Conservation (phyloP, 2,113 vertebrate species). For the Tychaedon coryphoeus region DNA sequence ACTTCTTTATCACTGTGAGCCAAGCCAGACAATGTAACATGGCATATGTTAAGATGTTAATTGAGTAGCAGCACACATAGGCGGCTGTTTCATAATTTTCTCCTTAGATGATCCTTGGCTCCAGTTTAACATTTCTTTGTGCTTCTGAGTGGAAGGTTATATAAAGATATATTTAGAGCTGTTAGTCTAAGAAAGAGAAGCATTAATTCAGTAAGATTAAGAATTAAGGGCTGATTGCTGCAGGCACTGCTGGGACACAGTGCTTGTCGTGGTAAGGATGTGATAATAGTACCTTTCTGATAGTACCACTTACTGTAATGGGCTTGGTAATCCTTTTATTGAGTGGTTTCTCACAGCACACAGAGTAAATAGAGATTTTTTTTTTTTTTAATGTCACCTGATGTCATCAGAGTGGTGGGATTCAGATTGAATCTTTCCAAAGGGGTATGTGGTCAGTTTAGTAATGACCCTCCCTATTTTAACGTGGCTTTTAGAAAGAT, state of each 20-base stretch:
- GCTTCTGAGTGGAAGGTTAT: constrained; percentile 38
- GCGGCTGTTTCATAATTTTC: constrained; percentile 42
- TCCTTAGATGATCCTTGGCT: constrained; percentile 54
- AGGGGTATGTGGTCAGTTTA: neutral
- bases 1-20: constrained; percentile 25
- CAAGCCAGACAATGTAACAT: constrained; percentile 44
- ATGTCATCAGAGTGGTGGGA: neutral
- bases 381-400: neutral
- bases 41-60: constrained; percentile 59
- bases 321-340: neutral
- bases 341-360: neutral
- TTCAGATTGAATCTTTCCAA: neutral
- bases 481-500: neutral
- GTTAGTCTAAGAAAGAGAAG: constrained; percentile 30
- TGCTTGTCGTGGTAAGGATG: neutral
- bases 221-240: constrained; percentile 27
- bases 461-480: neutral
- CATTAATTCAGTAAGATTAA: constrained; percentile 52
- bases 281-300: constrained; percentile 41
- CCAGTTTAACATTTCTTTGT: constrained; percentile 46
- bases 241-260: neutral
- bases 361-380: neutral
- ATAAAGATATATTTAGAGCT: constrained; percentile 53
- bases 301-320: neutral
- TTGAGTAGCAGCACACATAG: constrained; percentile 33